Percentiles rank a stretch among this genome's conserved stretches.
Evolutionary conservation across 2,113 vertebrate genomes (phyloP).

Genomic region (Myiozetetes cayanensis): DNA sequence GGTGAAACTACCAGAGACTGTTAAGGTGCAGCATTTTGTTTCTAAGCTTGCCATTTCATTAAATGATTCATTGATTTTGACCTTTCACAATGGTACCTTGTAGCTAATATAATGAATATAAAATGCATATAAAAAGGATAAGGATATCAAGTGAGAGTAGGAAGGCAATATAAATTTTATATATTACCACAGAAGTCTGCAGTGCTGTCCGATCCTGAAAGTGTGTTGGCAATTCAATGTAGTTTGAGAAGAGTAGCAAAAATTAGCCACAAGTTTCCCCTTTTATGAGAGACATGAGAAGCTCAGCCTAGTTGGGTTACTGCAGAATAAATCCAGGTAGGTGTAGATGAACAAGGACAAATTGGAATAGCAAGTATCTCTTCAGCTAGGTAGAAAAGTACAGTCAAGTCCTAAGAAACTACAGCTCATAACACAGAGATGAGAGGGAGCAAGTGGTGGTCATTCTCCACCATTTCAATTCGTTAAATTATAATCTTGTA

Average conservation of each 20-base stretch:
- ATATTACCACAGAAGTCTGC: background rate
- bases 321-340: background rate
- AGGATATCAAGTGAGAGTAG: background rate
- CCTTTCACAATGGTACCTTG: slow-evolving; percentile 20
- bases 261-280: background rate
- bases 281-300: background rate
- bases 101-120: slow-evolving; percentile 2
- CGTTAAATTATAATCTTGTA: background rate
- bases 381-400: background rate
- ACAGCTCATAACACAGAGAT: background rate
- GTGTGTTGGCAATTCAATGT: background rate
- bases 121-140: slow-evolving; percentile 15
- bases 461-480: background rate
- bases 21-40: background rate
- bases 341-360: background rate
- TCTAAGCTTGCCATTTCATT: background rate
- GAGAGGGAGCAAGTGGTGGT: background rate
- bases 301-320: background rate
- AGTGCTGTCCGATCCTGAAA: background rate
- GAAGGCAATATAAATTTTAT: slow-evolving; percentile 2
- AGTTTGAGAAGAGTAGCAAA: background rate
- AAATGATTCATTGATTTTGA: slow-evolving; percentile 46
- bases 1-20: background rate
- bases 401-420: background rate
- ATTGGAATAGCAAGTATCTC: background rate